These are phyloP conservation scores for Vulpes vulpes DNA, from an alignment of 2,113 vertebrate species.

Conservation along the genomic window DNA sequence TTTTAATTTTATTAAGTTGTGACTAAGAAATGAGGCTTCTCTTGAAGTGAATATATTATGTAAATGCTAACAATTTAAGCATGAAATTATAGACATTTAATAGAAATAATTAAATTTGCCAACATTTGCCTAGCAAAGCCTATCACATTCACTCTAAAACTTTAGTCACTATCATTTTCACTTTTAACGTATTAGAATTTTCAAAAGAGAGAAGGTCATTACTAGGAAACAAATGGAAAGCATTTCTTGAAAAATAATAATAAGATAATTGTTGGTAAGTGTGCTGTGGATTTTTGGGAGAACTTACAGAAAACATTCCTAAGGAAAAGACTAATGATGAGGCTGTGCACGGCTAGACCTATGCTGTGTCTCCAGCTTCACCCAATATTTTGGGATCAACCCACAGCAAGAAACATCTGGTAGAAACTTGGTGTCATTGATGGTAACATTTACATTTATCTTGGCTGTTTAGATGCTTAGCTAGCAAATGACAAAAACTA, in stretches of 20 bases:
- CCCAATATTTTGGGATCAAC: background rate
- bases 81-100: slow-evolving; percentile 85
- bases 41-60: slow-evolving; percentile 90
- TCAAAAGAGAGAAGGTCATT: slow-evolving; percentile 44
- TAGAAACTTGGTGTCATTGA: background rate
- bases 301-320: background rate
- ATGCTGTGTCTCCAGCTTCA: background rate
- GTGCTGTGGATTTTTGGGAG: slow-evolving; percentile 72
- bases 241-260: slow-evolving; percentile 6
- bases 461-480: slow-evolving; percentile 75
- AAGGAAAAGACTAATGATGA: background rate
- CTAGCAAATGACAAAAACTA: slow-evolving; percentile 69
- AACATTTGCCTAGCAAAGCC: slow-evolving; percentile 67
- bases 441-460: background rate
- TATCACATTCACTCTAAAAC: slow-evolving; percentile 54
- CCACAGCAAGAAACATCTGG: background rate
- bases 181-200: slow-evolving; percentile 30
- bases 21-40: slow-evolving; percentile 89
- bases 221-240: background rate
- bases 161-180: slow-evolving; percentile 35
- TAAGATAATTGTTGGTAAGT: slow-evolving; percentile 65
- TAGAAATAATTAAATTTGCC: slow-evolving; percentile 81
- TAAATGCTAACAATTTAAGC: slow-evolving; percentile 88
- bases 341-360: background rate
- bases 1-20: slow-evolving; percentile 91